phyloP scores from a whole-genome alignment of 2,113 vertebrate species.

The Cervus canadensis region DNA sequence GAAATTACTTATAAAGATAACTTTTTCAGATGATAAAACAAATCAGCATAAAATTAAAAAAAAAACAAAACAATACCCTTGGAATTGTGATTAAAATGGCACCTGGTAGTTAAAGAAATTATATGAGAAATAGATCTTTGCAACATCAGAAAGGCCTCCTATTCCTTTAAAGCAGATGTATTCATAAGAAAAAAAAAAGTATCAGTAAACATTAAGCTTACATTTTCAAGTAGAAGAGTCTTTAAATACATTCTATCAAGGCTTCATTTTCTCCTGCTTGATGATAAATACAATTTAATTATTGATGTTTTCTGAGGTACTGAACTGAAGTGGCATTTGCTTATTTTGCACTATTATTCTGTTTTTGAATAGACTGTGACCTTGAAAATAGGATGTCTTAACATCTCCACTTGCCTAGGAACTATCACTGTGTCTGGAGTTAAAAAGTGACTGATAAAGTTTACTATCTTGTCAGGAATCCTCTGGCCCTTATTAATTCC shows the following conservation, averaged over 20 bases:
- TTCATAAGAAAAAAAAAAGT: background rate
- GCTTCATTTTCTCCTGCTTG: background rate
- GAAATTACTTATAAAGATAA: background rate
- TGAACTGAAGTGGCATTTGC: background rate
- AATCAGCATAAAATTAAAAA: background rate
- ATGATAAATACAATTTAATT: background rate
- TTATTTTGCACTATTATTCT: background rate
- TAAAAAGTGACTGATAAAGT: background rate
- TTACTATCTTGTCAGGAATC: background rate
- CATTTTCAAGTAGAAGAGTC: background rate
- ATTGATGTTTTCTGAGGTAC: background rate
- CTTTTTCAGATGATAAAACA: background rate
- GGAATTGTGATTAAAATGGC: background rate
- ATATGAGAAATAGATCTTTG: background rate
- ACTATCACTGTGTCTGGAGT: background rate
- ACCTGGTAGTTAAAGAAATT: background rate
- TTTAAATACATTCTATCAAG: background rate
- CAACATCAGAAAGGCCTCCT: background rate
- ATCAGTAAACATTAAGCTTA: background rate
- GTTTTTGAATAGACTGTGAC: background rate
- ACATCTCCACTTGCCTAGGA: background rate
- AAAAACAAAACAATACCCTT: background rate
- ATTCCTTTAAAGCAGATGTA: rapidly evolving
- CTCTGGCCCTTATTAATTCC: too few species aligned
- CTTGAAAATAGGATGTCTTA: background rate